Conservation (phyloP, 2,113 vertebrate species). For the Corythornis vintsioides region DNA sequence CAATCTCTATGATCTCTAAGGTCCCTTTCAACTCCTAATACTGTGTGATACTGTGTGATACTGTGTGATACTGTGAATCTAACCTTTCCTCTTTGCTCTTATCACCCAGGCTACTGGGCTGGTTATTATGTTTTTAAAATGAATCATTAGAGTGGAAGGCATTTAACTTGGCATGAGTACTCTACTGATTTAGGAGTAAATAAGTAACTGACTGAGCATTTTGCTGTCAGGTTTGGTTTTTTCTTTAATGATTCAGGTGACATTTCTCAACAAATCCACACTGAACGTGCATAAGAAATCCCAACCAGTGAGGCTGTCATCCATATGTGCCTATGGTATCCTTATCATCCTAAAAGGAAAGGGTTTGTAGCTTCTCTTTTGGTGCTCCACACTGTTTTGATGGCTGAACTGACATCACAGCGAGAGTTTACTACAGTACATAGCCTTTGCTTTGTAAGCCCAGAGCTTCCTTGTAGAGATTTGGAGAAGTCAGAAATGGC, state of each 20-base stretch:
- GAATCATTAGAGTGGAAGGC: not conserved
- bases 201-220: conserved; percentile 19
- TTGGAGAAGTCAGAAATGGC: not conserved
- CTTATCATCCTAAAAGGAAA: not conserved
- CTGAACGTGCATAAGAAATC: not conserved
- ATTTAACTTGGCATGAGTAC: not conserved
- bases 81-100: not conserved
- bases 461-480: not conserved
- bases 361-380: not conserved
- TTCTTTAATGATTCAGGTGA: not conserved
- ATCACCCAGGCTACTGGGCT: not conserved
- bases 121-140: not conserved
- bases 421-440: not conserved
- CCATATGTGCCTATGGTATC: not conserved
- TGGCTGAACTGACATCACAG: not conserved
- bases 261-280: not conserved
- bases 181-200: not conserved
- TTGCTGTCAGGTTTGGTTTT: not conserved
- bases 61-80: not conserved
- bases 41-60: too few species aligned
- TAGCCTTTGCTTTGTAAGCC: not conserved
- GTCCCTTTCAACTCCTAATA: too few species aligned
- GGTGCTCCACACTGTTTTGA: not conserved
- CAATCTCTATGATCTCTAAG: too few species aligned
- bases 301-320: not conserved